Evolutionary conservation across 2,888 invertebrate species (phyloP), one percentile per base, ranked within the genome.

Genomic region (Lucinisca nassula): DNA sequence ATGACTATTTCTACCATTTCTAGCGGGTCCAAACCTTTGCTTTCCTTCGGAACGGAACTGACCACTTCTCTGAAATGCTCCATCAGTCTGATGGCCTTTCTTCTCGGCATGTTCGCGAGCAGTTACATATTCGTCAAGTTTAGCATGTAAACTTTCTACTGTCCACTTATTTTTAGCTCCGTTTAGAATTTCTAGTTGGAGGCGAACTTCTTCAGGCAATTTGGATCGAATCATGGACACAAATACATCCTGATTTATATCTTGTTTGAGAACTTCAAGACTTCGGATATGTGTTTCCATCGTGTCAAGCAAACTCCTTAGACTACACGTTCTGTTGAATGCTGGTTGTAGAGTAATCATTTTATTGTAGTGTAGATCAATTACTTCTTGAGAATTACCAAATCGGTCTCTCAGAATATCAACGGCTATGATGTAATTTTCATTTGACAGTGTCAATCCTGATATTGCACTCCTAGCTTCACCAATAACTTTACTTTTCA

Each of bases 201-300:
- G 3, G 10, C 35, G 32, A n/a, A 79, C 79, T 27, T 79, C 37
- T 30, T 38, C 30, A 35, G 79, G 79, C 10, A 79, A 67, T 67
- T 79, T 79, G 2, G 79, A 79, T 40, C 37, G 35, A 6, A 79
- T 40, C 4, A 79, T 38, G 21, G 79, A 61, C 24, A 79, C 79
- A 67, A 79, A 79, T 30, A 79, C 38, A 61, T 61, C 79, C 27
- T 79, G 79, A 38, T 79, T 45, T 30, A 38, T 67, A 67, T 79
- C 30, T 67, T 79, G 79, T 37, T 37, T 37, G 17, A 79, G 45
- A 27, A 79, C 79, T 40, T 79, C 82, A n/a, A 78, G 38, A 37
- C 82, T 82, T 30, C 83, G 24, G n/a, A 86, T 45, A 75, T 86
- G 85, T 55, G 49, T 85, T 24, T 85, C 74, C 30, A 78, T 40